Conservation (phyloP, 2,113 vertebrate species). For the Ophthalmolycus amberensis region DNA sequence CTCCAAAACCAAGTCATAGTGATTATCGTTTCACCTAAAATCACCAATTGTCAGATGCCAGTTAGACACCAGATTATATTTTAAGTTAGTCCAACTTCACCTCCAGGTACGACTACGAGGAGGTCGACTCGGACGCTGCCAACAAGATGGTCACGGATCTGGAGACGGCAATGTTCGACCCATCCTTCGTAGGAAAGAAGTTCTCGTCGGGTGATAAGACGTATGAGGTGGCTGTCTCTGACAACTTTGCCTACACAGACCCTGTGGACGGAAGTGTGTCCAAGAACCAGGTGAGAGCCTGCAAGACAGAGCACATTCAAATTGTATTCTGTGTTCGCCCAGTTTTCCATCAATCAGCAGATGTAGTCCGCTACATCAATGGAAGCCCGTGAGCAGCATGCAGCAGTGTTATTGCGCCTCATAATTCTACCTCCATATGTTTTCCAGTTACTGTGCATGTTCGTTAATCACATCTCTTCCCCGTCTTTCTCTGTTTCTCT, state of each 20-base stretch:
- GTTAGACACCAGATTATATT: not conserved
- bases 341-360: not conserved
- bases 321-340: not conserved
- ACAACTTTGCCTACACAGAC: conserved; percentile 96
- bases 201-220: conserved; percentile 90
- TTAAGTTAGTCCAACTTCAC: not conserved
- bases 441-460: conserved; percentile 22
- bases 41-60: not conserved
- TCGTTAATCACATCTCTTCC: conserved; percentile 23
- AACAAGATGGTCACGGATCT: conserved; percentile 96
- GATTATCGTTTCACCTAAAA: not conserved
- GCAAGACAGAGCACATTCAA: no score
- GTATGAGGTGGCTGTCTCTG: conserved; percentile 91
- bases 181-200: conserved; percentile 91
- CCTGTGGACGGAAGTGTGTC: conserved; percentile 96
- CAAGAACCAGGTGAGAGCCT: conserved; percentile 91
- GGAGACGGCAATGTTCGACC: conserved; percentile 89
- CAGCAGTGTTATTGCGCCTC: conserved; percentile 5
- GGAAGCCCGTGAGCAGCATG: not conserved
- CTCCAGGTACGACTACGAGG: conserved; percentile 95
- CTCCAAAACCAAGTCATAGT: not conserved
- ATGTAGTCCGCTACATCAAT: not conserved
- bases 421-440: conserved; percentile 20
- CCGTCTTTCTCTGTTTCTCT: conserved; percentile 3
- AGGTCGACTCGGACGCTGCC: conserved; percentile 93